These are phyloP conservation scores for Ranitomeya imitator DNA, from an alignment of 2,113 vertebrate genomes.

Conservation along the genomic window DNA sequence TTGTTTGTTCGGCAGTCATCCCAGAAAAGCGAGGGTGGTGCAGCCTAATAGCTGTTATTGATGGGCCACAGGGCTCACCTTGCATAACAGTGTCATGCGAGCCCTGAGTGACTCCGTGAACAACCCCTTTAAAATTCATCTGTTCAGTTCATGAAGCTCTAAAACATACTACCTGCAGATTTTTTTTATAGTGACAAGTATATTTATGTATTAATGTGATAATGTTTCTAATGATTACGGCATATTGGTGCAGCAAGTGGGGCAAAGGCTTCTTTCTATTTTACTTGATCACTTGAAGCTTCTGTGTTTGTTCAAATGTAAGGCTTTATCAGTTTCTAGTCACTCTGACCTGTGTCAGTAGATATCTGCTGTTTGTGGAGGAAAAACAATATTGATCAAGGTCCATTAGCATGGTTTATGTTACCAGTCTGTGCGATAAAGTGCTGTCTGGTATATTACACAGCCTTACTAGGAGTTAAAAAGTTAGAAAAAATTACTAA, in stretches of 20 bases:
- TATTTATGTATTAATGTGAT: background rate
- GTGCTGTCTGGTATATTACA: background rate
- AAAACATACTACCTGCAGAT: no score
- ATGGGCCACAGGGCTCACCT: no score
- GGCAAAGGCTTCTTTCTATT: background rate
- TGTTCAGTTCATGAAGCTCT: no score
- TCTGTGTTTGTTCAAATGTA: conserved; percentile 14
- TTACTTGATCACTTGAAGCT: conserved; percentile 1
- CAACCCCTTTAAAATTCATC: no score
- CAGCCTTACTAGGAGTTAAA: no score
- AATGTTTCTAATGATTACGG: background rate
- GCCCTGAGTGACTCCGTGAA: no score
- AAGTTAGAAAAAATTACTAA: no score
- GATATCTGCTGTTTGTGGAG: conserved; percentile 37
- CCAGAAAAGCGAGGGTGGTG: no score
- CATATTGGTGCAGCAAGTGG: background rate
- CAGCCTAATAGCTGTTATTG: no score
- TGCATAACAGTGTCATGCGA: no score
- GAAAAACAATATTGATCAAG: conserved; percentile 42
- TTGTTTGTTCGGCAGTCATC: no score
- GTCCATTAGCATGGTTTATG: background rate
- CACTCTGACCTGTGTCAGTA: conserved; percentile 51
- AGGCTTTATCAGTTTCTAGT: conserved; percentile 41
- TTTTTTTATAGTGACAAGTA: background rate
- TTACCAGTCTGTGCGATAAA: conserved; percentile 5